These are phyloP conservation scores for Tauraco hartlaubi DNA, from an alignment of 2,797 vertebrate genomes.

Conservation along the genomic window DNA sequence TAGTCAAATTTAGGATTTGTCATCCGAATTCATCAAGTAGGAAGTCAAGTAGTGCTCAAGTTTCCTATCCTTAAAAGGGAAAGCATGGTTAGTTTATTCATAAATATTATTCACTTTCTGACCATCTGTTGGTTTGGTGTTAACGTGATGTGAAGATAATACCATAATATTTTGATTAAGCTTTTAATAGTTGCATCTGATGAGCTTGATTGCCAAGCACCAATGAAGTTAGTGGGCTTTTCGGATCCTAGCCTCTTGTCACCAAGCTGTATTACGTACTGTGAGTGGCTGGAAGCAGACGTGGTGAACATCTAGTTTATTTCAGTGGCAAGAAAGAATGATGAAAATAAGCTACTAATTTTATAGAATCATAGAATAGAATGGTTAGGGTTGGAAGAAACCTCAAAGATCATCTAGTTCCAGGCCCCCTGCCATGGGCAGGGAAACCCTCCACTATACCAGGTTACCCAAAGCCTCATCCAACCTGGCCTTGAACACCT, in stretches of 20 bases:
- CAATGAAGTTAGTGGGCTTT: background rate
- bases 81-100: background rate
- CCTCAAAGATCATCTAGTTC: too few species aligned
- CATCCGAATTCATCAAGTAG: background rate
- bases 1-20: background rate
- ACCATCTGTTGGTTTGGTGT: background rate
- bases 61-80: background rate
- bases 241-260: background rate
- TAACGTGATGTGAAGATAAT: background rate
- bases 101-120: background rate
- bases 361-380: background rate
- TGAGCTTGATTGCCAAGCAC: background rate
- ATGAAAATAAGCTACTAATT: background rate
- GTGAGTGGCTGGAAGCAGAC: background rate
- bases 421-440: too few species aligned
- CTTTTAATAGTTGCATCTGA: background rate
- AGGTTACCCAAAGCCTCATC: too few species aligned
- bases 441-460: too few species aligned
- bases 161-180: background rate
- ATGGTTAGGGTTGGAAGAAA: too few species aligned
- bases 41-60: background rate
- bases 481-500: too few species aligned
- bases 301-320: fast-evolving
- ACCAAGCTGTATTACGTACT: background rate
- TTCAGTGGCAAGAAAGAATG: background rate